Percentiles rank a stretch among this genome's conserved stretches.
These are phyloP conservation scores for Drosophila yooni DNA, from an alignment of 2,888 invertebrate genomes.

Conservation along the genomic window DNA sequence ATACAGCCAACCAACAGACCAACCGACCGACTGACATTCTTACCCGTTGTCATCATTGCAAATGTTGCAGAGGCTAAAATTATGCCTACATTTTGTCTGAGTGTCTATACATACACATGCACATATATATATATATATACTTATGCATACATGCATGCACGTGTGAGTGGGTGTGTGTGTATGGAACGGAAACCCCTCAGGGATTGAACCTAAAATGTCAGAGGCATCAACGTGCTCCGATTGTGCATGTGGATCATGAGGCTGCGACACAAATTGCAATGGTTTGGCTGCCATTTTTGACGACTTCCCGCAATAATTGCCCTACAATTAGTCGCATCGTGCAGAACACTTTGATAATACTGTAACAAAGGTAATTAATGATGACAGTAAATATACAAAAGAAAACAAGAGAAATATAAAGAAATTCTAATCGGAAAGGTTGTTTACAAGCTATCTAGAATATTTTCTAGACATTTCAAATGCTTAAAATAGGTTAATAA, in stretches of 20 bases:
- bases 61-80: slow-evolving; percentile 73
- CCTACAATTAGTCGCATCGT: slow-evolving; percentile 8
- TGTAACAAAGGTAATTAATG: slow-evolving; percentile 1
- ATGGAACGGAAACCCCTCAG: slow-evolving; percentile 59
- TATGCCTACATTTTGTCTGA: slow-evolving; percentile 58
- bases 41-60: slow-evolving; percentile 72
- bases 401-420: background rate
- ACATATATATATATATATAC: background rate
- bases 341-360: background rate
- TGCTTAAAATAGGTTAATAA: background rate
- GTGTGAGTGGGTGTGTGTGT: slow-evolving; percentile 18
- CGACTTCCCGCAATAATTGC: slow-evolving; percentile 47
- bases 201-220: slow-evolving; percentile 80
- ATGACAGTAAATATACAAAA: background rate
- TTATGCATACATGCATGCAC: slow-evolving; percentile 6
- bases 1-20: slow-evolving; percentile 3
- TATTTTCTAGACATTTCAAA: background rate
- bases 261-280: slow-evolving; percentile 59
- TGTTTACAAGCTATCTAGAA: background rate
- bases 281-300: slow-evolving; percentile 35
- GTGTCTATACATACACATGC: slow-evolving; percentile 4
- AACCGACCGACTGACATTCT: slow-evolving; percentile 52
- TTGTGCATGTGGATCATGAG: slow-evolving; percentile 67
- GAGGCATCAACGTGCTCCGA: slow-evolving; percentile 72
- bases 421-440: background rate